These are phyloP conservation scores for Zoroaster sp. DNA, from an alignment of 53 echinoderm and acorn worm genomes.

Conservation along the genomic window DNA sequence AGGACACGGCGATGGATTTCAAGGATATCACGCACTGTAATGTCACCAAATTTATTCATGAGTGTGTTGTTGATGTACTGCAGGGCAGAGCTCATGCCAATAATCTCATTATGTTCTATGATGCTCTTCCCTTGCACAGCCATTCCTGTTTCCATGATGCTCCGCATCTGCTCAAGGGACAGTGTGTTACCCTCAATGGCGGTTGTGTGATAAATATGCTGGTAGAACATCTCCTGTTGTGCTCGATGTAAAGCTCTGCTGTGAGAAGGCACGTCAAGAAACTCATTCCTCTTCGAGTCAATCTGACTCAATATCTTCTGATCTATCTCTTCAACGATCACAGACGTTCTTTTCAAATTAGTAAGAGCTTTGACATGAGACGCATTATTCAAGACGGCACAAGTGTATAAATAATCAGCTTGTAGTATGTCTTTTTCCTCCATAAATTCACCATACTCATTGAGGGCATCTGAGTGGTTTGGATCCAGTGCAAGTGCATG, in stretches of 20 bases:
- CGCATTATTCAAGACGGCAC: constrained; percentile 77
- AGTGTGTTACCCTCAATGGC: constrained; percentile 98
- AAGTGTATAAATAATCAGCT: constrained; percentile 91
- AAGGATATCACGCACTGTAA: constrained; percentile 79
- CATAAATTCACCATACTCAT: constrained; percentile 89
- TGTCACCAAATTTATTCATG: constrained; percentile 74
- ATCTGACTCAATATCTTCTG: constrained; percentile 70
- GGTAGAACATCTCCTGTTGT: constrained; percentile 86
- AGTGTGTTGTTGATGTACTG: constrained; percentile 92
- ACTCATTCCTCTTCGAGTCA: constrained; percentile 68
- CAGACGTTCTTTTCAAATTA: constrained; percentile 80
- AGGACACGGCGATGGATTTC: constrained; percentile 90
- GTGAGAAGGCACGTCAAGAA: constrained; percentile 67
- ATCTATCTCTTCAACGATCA: constrained; percentile 83
- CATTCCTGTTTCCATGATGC: constrained; percentile 90
- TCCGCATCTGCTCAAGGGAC: constrained; percentile 84
- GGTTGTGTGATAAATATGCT: constrained; percentile 93
- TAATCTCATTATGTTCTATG: constrained; percentile 93
- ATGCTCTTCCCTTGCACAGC: constrained; percentile 91
- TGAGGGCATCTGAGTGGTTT: constrained; percentile 83
- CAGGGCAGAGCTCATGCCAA: constrained; percentile 80
- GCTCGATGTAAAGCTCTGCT: constrained; percentile 82
- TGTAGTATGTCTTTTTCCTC: constrained; percentile 84
- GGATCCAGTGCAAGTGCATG: constrained; percentile 96
- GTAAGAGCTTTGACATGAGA: constrained; percentile 74